Percentiles rank a stretch among this genome's conserved stretches.
phyloP scores from a whole-genome alignment of 2,113 vertebrate genomes.

The Anthoscopus minutus region DNA sequence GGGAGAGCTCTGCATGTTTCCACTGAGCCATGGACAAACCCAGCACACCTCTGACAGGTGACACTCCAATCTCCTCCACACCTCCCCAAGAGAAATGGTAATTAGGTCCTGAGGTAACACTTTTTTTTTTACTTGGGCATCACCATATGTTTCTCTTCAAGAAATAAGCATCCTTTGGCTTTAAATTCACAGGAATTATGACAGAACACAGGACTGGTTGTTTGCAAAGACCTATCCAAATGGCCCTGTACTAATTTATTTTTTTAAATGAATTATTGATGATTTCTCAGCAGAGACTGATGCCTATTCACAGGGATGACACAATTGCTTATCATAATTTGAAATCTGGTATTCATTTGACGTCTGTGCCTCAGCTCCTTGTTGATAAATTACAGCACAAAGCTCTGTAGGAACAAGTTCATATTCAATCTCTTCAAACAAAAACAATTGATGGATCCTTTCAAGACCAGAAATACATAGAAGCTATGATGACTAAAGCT shows the following conservation, averaged over 20 bases:
- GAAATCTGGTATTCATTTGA: conserved; percentile 64
- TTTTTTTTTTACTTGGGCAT: background rate
- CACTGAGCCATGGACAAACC: background rate
- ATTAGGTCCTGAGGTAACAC: background rate
- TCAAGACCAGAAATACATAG: conserved; percentile 4
- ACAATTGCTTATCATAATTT: conserved; percentile 63
- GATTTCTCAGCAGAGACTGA: conserved; percentile 53
- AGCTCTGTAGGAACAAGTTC: conserved; percentile 54
- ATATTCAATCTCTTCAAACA: conserved; percentile 49
- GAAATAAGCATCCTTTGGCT: background rate
- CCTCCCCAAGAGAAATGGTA: background rate
- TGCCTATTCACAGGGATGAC: conserved; percentile 50
- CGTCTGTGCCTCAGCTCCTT: conserved; percentile 6
- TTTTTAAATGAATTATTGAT: conserved; percentile 38
- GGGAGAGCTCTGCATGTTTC: background rate
- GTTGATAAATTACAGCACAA: conserved; percentile 55
- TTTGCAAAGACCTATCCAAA: conserved; percentile 36
- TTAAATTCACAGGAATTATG: conserved; percentile 23
- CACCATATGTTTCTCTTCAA: background rate
- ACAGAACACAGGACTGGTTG: background rate
- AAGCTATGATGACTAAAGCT: background rate
- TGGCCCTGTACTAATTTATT: background rate
- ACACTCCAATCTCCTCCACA: background rate
- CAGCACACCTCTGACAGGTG: background rate
- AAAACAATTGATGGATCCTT: conserved; percentile 39